phyloP scores from a whole-genome alignment of 2,113 vertebrate genomes.

The Tricholaema leucomelas region DNA sequence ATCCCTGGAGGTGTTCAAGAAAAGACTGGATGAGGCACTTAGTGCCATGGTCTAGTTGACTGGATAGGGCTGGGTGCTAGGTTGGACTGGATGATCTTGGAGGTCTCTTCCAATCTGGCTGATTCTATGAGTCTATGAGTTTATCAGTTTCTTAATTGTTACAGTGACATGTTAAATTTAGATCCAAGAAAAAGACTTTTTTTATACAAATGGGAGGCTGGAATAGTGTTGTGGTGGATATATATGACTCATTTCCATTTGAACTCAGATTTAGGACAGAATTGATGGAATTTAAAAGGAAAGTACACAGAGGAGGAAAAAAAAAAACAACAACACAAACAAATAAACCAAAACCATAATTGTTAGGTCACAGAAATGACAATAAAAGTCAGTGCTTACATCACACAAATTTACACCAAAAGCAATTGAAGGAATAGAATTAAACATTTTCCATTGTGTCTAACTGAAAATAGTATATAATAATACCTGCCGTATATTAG shows the following conservation, averaged over 20 bases:
- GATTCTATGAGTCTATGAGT: too few relatives aligned
- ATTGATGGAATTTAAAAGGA: not conserved
- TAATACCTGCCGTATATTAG: not conserved
- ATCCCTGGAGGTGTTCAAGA: too few relatives aligned
- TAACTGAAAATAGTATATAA: not conserved
- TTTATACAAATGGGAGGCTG: not conserved
- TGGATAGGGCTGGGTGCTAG: too few relatives aligned
- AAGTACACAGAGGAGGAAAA: not conserved
- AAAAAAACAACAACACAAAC: too few relatives aligned
- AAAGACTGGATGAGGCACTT: too few relatives aligned
- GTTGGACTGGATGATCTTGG: too few relatives aligned
- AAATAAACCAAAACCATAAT: not conserved
- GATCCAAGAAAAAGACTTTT: not conserved
- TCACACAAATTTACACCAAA: not conserved
- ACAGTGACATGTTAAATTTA: not conserved
- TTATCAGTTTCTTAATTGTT: not conserved
- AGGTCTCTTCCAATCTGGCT: too few relatives aligned
- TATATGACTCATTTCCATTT: not conserved
- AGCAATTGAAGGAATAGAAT: not conserved
- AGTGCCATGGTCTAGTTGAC: too few relatives aligned
- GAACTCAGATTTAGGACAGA: not conserved
- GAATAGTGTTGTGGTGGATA: not conserved
- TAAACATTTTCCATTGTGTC: not conserved
- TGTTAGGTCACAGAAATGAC: not conserved
- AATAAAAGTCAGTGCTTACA: not conserved